Base-by-base conservation (phyloP, 2,797 vertebrate species). In the Sebastes trivittatus region DNA sequence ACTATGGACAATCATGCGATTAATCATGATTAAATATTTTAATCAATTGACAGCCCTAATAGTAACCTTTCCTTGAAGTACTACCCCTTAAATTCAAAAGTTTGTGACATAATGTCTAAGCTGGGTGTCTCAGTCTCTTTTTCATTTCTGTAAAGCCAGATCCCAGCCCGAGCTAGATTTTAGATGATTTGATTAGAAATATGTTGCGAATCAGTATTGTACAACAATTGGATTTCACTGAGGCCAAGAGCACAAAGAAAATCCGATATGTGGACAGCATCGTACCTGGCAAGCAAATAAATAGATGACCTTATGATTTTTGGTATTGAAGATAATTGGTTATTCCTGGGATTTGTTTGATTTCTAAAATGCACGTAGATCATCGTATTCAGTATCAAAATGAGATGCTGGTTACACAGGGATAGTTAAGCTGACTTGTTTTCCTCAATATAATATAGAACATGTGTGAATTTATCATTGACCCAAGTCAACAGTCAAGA, bases 391-490 rank as follows among this genome's bases (percentile, higher is more conserved):
- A 52, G 49, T 59, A 64, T 68, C n/a, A 38, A 65, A 60, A 29
- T 58, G 61, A 75, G 10, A 59, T 52, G 59, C 67, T 58, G 71
- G 62, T 63, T 42, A 32, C 54, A 61, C 10, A n/a, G 11, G 6
- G 18, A 11, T 30, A 30, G 29, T 46, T 46, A 5, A 64, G 23
- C 14, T 30, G 34, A 56, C 13, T 25, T 59, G 25, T 56, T 70
- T 64, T 61, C 9, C 18, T 62, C 3, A 18, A 25, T 36, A 38
- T 54, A 65, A 62, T 58, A 4, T 36, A 25, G 11, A 71, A 55
- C 65, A 75, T 60, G 23, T 78, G 64, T 75, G 61, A 52, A 9
- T 49, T 77, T 74, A 42, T 75, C 67, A 16, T 7, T 67, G 75
- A 62, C 54, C 34, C 52, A 27, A 58, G 52, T 30, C 32, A 77